These are phyloP conservation scores for Xenus cinereus DNA, from an alignment of 2,113 vertebrate species.

Conservation along the genomic window DNA sequence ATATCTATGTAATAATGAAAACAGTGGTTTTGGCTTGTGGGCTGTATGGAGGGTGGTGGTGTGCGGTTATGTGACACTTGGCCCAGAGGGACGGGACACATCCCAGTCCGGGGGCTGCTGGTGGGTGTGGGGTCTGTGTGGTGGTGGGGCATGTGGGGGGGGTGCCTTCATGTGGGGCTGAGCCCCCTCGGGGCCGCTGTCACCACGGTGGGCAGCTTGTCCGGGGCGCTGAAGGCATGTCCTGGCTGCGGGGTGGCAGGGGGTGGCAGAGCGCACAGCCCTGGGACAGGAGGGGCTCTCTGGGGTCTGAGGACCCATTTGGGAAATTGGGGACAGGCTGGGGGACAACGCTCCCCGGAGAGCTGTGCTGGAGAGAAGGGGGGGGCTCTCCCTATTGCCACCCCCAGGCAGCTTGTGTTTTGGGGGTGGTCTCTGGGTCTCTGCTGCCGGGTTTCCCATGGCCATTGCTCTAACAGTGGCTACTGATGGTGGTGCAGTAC, in stretches of 20 bases:
- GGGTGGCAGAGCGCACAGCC: accelerated
- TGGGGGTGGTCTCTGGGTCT: neutral
- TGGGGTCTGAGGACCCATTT: accelerated
- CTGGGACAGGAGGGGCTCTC: neutral
- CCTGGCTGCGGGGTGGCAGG: neutral
- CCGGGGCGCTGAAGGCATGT: accelerated
- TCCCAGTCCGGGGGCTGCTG: neutral
- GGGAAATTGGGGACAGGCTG: neutral
- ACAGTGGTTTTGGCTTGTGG: neutral
- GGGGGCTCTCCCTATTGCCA: no score
- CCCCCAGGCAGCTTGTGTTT: neutral
- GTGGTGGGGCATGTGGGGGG: neutral
- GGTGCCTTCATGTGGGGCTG: neutral
- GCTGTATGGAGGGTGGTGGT: neutral
- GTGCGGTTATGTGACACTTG: no score
- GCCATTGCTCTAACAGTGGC: neutral
- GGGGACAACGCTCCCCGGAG: no score
- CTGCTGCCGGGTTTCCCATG: neutral
- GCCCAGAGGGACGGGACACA: accelerated
- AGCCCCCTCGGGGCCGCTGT: neutral
- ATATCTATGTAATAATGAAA: neutral
- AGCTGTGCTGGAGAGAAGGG: neutral
- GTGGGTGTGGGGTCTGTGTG: neutral
- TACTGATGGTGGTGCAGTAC: accelerated
- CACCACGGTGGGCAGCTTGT: accelerated